Evolutionary conservation across 1,140 invertebrate species (phyloP).

Genomic region (Cotesia chilonis): DNA sequence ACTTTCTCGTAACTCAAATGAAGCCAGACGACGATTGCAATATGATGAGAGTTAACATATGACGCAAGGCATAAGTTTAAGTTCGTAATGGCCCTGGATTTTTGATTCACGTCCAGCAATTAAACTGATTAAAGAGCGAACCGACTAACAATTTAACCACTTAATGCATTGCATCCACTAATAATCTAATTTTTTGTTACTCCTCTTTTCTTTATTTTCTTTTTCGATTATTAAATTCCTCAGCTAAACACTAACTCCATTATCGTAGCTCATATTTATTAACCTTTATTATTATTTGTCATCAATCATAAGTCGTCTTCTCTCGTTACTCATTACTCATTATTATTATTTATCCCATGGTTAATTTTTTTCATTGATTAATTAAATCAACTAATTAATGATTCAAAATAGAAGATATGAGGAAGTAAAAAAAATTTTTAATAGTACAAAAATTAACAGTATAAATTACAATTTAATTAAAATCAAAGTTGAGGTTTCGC

Average conservation of each 20-base stretch:
- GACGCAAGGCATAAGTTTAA: conserved; percentile 5
- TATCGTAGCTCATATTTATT: too few relatives aligned
- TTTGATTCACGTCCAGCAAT: conserved; percentile 1
- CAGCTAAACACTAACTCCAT: too few relatives aligned
- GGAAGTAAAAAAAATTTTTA: not conserved
- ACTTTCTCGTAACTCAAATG: not conserved
- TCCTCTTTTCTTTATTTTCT: too few relatives aligned
- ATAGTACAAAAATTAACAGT: too few relatives aligned
- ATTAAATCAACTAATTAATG: not conserved
- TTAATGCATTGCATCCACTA: too few relatives aligned
- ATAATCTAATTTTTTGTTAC: too few relatives aligned
- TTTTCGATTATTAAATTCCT: too few relatives aligned
- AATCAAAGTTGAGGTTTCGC: too few relatives aligned
- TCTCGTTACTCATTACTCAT: not conserved
- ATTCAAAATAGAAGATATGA: not conserved
- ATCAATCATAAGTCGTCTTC: not conserved
- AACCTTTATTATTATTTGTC: too few relatives aligned
- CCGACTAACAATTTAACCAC: not conserved
- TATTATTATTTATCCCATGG: not conserved
- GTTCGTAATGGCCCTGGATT: not conserved
- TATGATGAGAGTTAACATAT: not conserved
- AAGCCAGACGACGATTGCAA: conserved; percentile 1
- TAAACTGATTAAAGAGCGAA: not conserved
- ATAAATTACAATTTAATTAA: too few relatives aligned
- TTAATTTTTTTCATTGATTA: not conserved